Evolutionary conservation across 2,113 vertebrate species (phyloP), one percentile per base, ranked within the genome.

Genomic region (Myiagra hebetior): DNA sequence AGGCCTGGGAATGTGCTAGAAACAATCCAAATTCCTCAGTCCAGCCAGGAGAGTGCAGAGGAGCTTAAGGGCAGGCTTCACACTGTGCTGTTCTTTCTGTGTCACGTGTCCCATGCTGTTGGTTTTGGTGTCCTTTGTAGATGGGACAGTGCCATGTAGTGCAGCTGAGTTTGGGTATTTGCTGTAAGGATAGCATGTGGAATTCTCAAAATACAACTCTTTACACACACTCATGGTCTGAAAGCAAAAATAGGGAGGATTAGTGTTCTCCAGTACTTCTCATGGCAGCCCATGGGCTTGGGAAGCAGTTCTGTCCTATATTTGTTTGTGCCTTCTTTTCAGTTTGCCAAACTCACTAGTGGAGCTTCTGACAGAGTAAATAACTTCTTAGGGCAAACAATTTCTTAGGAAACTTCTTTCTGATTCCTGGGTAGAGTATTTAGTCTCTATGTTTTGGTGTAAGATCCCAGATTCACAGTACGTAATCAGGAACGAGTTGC

Each of bases 21-120:
- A 56, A n/a, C 62, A 39, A n/a, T 68, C 4, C n/a, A 28, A 12
- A 31, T 62, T 80, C 9, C 60, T 56, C 33, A 9, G 6, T 52
- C 52, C 57, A 92, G 15, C 30, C 46, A 76, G 79, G 33, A 69
- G 70, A 39, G 67, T 5, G 15, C 68, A 41, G 72, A 76, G 68
- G 18, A 77, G 28, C 24, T 89, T 27, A 3, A 23, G 55, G 39
- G 52, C 46, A 37, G 53, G 27, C 42, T 3, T 50, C 3, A 1
- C 15, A 6, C 21, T 11, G 6, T 42, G 56, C 33, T 70, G 0
- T 56, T 53, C 28, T 24, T 57, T 23, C 4, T 35, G 42, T 28
- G 2, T 15, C 41, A 3, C 0, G 0, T 35, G 35, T 64, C 44
- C 44, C 16, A 2, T 1, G 2, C 39, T 47, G 26, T 19, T 82